phyloP scores from a whole-genome alignment of 2,888 invertebrate species.

The Ferrisia virgata region DNA sequence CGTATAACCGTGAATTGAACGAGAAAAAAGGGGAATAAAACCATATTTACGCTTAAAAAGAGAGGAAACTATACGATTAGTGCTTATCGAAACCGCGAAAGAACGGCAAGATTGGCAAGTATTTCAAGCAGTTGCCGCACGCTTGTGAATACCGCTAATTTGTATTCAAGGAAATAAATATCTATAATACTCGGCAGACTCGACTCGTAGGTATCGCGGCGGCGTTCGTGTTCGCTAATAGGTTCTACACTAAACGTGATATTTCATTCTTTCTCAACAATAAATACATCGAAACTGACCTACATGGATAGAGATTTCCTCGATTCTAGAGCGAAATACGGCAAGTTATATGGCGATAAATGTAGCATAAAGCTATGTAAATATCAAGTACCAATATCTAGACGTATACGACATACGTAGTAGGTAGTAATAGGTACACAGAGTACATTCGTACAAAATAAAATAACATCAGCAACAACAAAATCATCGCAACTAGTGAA shows the following conservation, averaged over 20 bases:
- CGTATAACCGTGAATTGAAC: constrained; percentile 30
- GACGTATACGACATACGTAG: too few relatives aligned
- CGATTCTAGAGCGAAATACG: not conserved
- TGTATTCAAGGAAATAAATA: constrained; percentile 40
- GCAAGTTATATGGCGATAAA: too few relatives aligned
- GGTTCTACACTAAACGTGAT: constrained; percentile 45
- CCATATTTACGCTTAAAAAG: too few relatives aligned
- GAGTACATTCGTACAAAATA: not conserved
- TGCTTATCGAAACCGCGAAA: constrained; percentile 28
- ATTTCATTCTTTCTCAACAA: constrained; percentile 42
- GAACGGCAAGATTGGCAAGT: not conserved
- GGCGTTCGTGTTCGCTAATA: constrained; percentile 40
- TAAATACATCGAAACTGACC: constrained; percentile 44
- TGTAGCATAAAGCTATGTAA: too few relatives aligned
- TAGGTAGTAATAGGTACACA: too few relatives aligned
- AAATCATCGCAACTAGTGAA: not conserved
- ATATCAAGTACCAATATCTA: too few relatives aligned
- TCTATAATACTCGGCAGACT: not conserved
- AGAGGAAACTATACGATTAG: constrained; percentile 21
- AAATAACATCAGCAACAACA: not conserved
- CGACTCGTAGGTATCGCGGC: too few relatives aligned
- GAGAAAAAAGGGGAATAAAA: too few relatives aligned
- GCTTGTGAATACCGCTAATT: constrained; percentile 29
- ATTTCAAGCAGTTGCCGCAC: constrained; percentile 16
- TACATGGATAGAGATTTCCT: constrained; percentile 30